phyloP scores from a whole-genome alignment of 2,797 vertebrate species.

The Gymnocypris eckloni region DNA sequence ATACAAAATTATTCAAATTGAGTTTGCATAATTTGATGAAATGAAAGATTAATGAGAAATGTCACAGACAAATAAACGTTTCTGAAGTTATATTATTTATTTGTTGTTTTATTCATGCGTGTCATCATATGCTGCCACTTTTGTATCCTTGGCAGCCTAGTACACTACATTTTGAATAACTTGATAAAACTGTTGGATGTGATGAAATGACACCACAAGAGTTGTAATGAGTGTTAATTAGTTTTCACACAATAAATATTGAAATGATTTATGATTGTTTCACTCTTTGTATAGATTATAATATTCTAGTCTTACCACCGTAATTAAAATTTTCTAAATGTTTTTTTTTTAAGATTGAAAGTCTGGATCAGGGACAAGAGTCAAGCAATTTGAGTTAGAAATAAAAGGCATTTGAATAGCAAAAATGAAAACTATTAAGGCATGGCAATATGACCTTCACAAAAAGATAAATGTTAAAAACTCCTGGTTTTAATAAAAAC shows the following conservation, averaged over 20 bases:
- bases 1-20: background rate
- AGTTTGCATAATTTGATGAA: conserved; percentile 16
- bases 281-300: background rate
- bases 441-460: background rate
- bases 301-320: background rate
- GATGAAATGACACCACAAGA: background rate
- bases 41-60: background rate
- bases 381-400: background rate
- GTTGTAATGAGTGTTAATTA: background rate
- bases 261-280: background rate
- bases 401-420: conserved; percentile 6
- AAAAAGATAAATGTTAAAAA: background rate
- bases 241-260: background rate
- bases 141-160: background rate
- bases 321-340: background rate
- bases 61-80: background rate
- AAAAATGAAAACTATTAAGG: background rate
- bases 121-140: background rate
- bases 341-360: background rate
- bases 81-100: background rate
- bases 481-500: background rate
- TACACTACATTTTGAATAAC: background rate
- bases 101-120: background rate
- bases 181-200: background rate
- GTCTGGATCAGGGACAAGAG: background rate